Evolutionary conservation across 1,140 invertebrate genomes (phyloP).

Genomic region (Caenorhabditis briggsae): DNA sequence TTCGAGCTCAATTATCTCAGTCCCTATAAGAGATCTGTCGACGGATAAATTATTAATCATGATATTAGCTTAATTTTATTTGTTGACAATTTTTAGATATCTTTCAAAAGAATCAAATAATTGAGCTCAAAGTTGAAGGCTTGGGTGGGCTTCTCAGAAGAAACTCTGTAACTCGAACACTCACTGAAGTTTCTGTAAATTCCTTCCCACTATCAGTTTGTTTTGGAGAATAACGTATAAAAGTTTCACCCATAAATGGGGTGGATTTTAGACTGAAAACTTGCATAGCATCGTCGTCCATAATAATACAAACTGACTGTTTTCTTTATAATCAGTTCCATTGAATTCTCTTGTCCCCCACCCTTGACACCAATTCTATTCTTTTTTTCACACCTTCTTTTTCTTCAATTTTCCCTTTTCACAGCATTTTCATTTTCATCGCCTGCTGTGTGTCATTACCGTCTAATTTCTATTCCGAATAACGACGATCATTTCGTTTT

Average conservation of each 20-base stretch:
- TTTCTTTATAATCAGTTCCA: neutral
- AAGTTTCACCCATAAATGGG: constrained; percentile 25
- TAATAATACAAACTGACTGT: constrained; percentile 3
- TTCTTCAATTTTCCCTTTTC: constrained; percentile 15
- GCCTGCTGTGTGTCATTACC: constrained; percentile 10
- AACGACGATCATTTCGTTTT: neutral
- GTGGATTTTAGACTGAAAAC: constrained; percentile 18
- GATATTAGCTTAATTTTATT: too few species aligned
- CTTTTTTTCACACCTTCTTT: neutral
- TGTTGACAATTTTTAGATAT: too few species aligned
- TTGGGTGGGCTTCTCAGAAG: too few species aligned
- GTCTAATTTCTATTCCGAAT: neutral
- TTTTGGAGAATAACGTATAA: neutral
- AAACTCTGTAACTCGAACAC: too few species aligned
- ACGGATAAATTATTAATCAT: too few species aligned
- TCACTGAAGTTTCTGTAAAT: neutral
- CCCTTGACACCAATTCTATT: constrained; percentile 48
- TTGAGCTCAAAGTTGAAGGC: too few species aligned
- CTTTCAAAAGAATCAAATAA: too few species aligned
- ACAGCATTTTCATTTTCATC: neutral
- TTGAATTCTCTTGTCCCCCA: neutral
- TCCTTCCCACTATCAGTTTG: neutral
- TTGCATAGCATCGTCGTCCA: constrained; percentile 30
- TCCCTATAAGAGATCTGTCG: too few species aligned
- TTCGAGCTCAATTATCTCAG: too few species aligned